A percentile compares a stretch with the other conserved stretches of the same genome.
phyloP scores from a whole-genome alignment of 1,140 invertebrate species.

The Lepidurus packardi region DNA sequence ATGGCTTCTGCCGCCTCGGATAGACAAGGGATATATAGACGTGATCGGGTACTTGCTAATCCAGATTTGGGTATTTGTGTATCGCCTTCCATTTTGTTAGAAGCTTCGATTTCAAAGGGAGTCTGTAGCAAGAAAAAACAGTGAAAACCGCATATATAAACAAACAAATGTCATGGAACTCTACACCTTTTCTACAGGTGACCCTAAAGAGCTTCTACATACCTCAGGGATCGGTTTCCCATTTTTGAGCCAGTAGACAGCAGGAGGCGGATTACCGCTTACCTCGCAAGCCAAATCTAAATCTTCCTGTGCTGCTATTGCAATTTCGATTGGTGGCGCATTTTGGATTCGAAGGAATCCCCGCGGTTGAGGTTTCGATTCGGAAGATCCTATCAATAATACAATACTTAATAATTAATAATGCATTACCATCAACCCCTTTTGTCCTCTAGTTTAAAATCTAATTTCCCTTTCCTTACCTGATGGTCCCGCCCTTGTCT shows the following conservation, averaged over 20 bases:
- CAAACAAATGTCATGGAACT: not conserved
- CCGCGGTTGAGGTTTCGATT: not conserved
- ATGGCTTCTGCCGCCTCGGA: conserved; percentile 38
- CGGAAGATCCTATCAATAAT: not conserved
- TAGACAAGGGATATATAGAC: conserved; percentile 42
- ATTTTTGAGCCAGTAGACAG: conserved; percentile 52
- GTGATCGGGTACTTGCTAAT: conserved; percentile 36
- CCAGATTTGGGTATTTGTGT: conserved; percentile 22
- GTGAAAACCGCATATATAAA: not conserved
- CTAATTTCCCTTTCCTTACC: not conserved
- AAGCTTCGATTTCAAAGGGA: conserved; percentile 31
- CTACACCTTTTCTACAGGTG: not conserved
- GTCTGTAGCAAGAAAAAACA: not conserved
- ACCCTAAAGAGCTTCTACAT: not conserved
- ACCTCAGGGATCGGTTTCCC: conserved; percentile 39
- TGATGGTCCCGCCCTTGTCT: not conserved
- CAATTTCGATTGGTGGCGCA: conserved; percentile 35
- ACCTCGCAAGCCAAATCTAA: conserved; percentile 48
- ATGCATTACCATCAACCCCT: not conserved
- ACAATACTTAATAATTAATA: no score
- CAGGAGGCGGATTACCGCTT: conserved; percentile 48
- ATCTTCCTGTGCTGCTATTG: conserved; percentile 36
- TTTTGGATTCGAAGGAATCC: conserved; percentile 29
- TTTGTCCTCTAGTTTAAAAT: not conserved
- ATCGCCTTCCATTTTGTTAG: conserved; percentile 24